Percentiles rank a stretch among this genome's conserved stretches.
phyloP scores from a whole-genome alignment of 2,797 vertebrate genomes.

The Sebastes flavidus region DNA sequence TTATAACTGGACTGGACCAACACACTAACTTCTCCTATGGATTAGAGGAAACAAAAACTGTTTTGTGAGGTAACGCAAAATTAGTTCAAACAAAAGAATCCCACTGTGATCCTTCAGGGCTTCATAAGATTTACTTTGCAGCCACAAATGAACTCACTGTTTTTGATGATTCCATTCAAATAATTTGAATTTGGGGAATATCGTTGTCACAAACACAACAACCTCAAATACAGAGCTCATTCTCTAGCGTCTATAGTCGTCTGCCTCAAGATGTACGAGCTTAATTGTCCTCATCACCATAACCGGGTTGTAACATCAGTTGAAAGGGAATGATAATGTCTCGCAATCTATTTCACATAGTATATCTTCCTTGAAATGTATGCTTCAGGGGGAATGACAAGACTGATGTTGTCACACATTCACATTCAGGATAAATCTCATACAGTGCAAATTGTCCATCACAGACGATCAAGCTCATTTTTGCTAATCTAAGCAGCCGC shows the following conservation, averaged over 20 bases:
- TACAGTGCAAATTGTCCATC: slow-evolving; percentile 10
- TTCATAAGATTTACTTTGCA: background rate
- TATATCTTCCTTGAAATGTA: background rate
- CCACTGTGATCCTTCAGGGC: background rate
- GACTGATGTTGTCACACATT: slow-evolving; percentile 1
- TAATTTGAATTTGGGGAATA: background rate
- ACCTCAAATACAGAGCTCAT: background rate
- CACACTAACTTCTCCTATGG: background rate
- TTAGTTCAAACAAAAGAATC: background rate
- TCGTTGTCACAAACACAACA: background rate
- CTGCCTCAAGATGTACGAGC: background rate
- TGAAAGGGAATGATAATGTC: slow-evolving; percentile 12
- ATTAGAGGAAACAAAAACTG: background rate
- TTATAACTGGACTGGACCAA: background rate
- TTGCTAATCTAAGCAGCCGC: slow-evolving; percentile 17
- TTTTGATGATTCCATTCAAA: background rate
- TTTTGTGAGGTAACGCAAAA: background rate
- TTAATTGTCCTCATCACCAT: slow-evolving; percentile 19
- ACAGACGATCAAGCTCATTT: slow-evolving; percentile 1
- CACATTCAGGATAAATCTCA: slow-evolving; percentile 3
- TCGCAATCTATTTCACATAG: slow-evolving; percentile 11
- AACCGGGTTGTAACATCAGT: background rate
- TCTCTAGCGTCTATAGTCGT: background rate
- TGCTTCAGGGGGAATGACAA: background rate
- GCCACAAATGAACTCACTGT: background rate